Evolutionary conservation across 1,140 invertebrate species (phyloP).

Genomic region (Protaetia brevitarsis): DNA sequence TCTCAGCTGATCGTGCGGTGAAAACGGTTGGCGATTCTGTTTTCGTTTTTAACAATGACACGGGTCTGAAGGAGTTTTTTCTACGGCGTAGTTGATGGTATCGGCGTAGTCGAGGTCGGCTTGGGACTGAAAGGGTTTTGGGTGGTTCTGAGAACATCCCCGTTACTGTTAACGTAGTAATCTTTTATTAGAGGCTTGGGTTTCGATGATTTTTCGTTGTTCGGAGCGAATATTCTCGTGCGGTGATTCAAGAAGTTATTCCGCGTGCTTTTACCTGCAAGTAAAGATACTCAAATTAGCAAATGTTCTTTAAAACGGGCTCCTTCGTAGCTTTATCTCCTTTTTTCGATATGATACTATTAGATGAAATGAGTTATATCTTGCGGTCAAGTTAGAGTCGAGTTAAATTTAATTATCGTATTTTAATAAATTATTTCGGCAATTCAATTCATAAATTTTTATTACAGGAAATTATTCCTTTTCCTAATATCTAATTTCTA

Average conservation of each 20-base stretch:
- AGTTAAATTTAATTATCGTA: too few species aligned
- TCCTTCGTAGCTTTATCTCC: too few species aligned
- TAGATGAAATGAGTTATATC: too few species aligned
- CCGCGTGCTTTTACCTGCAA: slow-evolving; percentile 32
- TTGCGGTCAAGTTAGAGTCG: too few species aligned
- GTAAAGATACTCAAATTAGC: too few species aligned
- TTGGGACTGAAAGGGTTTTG: slow-evolving; percentile 36
- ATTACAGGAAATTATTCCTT: too few species aligned
- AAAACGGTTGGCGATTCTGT: slow-evolving; percentile 28
- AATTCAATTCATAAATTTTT: too few species aligned
- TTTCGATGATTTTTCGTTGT: slow-evolving; percentile 7
- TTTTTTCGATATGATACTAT: too few species aligned
- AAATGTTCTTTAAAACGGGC: too few species aligned
- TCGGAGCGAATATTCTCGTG: slow-evolving; percentile 39
- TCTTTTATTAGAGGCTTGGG: slow-evolving; percentile 41
- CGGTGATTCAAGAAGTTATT: slow-evolving; percentile 53
- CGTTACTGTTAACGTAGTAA: slow-evolving; percentile 45
- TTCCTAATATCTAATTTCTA: too few species aligned
- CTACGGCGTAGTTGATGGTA: slow-evolving; percentile 35
- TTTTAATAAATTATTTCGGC: too few species aligned
- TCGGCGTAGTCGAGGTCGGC: slow-evolving; percentile 33
- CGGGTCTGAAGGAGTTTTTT: slow-evolving; percentile 38
- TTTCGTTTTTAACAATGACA: slow-evolving; percentile 34
- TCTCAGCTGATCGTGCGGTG: slow-evolving; percentile 35
- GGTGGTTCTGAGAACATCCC: slow-evolving; percentile 41